Evolutionary conservation across 37 sponge, comb jelly and placozoan species (phyloP).

Genomic region (Axinella damicornis): DNA sequence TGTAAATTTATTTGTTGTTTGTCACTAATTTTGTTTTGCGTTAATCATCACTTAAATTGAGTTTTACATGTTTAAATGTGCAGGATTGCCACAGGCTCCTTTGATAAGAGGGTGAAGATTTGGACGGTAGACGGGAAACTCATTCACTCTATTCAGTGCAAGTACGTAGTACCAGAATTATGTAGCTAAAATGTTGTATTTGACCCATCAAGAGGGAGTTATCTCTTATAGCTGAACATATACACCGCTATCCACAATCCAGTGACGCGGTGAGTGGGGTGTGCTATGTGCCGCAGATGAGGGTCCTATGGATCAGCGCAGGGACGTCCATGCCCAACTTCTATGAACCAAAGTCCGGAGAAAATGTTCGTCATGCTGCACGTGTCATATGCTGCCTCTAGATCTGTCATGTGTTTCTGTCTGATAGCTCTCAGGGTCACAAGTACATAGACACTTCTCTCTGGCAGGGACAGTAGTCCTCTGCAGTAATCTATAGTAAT

Average conservation of each 20-base stretch:
- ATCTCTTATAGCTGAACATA: conserved; percentile 10
- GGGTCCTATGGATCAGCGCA: conserved; percentile 71
- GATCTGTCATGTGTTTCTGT: no score
- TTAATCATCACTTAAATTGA: no score
- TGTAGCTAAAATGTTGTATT: no score
- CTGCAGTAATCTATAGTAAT: no score
- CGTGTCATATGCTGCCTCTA: no score
- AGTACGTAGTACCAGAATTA: background rate
- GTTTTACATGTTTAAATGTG: background rate
- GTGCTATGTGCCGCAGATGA: conserved; percentile 61
- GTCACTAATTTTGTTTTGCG: no score
- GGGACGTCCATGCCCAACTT: conserved; percentile 32
- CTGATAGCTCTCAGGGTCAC: no score
- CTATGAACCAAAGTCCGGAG: conserved; percentile 88
- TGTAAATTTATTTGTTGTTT: no score
- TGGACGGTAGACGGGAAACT: conserved; percentile 83
- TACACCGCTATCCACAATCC: conserved; percentile 12
- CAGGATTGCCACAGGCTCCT: conserved; percentile 85
- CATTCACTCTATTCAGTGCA: conserved; percentile 38
- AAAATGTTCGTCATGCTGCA: conserved; percentile 41
- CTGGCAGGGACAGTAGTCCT: no score
- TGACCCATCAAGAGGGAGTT: no score
- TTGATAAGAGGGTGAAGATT: conserved; percentile 76
- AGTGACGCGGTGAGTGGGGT: conserved; percentile 67
- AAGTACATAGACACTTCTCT: no score